Percentiles rank a stretch among this genome's conserved stretches.
These are phyloP conservation scores for Ictalurus furcatus DNA, from an alignment of 2,113 vertebrate species.

Conservation along the genomic window DNA sequence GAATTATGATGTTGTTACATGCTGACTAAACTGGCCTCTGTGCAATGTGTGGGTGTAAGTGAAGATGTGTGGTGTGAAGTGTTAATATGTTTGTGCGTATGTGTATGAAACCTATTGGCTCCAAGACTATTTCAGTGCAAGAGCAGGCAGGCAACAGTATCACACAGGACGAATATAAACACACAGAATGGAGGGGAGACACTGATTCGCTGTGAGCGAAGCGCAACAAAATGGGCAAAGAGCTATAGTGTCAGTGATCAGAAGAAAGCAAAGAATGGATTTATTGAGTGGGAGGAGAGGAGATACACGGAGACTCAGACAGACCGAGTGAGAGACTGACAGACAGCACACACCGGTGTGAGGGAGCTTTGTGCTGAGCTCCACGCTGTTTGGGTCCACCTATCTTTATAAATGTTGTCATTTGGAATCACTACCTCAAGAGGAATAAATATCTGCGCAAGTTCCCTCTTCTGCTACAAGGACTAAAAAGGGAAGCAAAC, in stretches of 20 bases:
- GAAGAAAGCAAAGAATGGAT: slow-evolving; percentile 30
- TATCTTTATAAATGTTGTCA: slow-evolving; percentile 10
- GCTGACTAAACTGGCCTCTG: slow-evolving; percentile 48
- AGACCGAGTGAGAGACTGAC: slow-evolving; percentile 37
- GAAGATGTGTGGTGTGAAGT: slow-evolving; percentile 47
- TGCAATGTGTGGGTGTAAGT: slow-evolving; percentile 47
- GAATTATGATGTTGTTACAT: slow-evolving; percentile 38
- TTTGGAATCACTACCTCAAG: slow-evolving; percentile 2
- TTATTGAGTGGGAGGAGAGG: slow-evolving; percentile 40
- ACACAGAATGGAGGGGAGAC: slow-evolving; percentile 26
- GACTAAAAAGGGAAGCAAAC: slow-evolving; percentile 41
- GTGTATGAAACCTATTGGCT: slow-evolving; percentile 46
- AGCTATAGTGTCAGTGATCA: slow-evolving; percentile 47
- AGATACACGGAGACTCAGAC: slow-evolving; percentile 28
- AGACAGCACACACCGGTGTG: slow-evolving; percentile 10
- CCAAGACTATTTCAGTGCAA: slow-evolving; percentile 44
- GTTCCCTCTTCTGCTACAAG: slow-evolving; percentile 13
- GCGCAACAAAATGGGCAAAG: background rate
- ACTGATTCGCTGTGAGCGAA: background rate
- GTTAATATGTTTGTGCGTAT: slow-evolving; percentile 42
- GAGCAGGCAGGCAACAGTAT: slow-evolving; percentile 23
- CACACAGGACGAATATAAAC: slow-evolving; percentile 31
- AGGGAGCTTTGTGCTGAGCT: slow-evolving; percentile 26
- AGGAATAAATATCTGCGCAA: slow-evolving; percentile 11
- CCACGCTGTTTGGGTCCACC: background rate